phyloP scores from a whole-genome alignment of 2,888 invertebrate species.

The Caenorhabditis sinica region DNA sequence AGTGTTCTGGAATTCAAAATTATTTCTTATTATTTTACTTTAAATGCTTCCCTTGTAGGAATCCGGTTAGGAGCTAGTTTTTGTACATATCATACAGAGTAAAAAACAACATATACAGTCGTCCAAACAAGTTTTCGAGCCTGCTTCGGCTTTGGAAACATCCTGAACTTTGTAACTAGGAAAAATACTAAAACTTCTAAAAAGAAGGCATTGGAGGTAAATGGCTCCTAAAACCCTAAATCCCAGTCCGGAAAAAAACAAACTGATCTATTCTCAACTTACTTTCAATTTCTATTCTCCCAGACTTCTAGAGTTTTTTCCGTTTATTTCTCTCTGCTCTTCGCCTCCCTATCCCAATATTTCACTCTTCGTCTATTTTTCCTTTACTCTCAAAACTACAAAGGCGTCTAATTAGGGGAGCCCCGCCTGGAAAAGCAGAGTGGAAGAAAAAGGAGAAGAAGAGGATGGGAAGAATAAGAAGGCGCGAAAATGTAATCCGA shows the following conservation, averaged over 20 bases:
- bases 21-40: too few relatives aligned
- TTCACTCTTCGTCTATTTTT: conserved; percentile 23
- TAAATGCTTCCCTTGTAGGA: too few relatives aligned
- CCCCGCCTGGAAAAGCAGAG: conserved; percentile 34
- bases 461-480: conserved; percentile 24
- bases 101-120: too few relatives aligned
- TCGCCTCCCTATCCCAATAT: too few relatives aligned
- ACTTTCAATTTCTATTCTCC: conserved; percentile 7
- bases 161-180: too few relatives aligned
- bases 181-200: too few relatives aligned
- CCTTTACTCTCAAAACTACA: conserved; percentile 31
- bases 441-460: conserved; percentile 18
- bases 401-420: conserved; percentile 58
- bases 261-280: background rate
- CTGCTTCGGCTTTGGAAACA: too few relatives aligned
- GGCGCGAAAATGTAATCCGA: conserved; percentile 59
- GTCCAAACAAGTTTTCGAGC: too few relatives aligned
- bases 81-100: too few relatives aligned
- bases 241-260: background rate
- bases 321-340: conserved; percentile 9
- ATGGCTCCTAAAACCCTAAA: background rate
- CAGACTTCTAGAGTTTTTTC: background rate
- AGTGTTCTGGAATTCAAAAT: too few relatives aligned
- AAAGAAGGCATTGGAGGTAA: too few relatives aligned
- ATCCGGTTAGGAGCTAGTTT: too few relatives aligned